Evolutionary conservation across 2,797 vertebrate species (phyloP).

Genomic region (Ciconia nigra): DNA sequence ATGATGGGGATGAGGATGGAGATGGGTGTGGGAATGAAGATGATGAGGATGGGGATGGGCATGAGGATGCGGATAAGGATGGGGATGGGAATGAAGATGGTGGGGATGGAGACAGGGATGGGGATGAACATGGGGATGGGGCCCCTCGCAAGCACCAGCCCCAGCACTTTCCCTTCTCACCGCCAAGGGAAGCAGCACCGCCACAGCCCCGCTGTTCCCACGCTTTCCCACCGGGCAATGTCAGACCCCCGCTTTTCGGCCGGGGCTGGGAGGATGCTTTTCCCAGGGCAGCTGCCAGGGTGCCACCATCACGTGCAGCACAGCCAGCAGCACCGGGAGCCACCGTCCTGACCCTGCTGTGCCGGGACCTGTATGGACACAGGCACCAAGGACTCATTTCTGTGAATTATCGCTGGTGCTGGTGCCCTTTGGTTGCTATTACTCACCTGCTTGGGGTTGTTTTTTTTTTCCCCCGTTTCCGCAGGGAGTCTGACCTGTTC

Average conservation of each 20-base stretch:
- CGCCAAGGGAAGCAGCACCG: neutral
- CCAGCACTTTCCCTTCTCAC: neutral
- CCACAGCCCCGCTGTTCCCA: neutral
- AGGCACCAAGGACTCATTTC: neutral
- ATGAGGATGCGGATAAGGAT: no score
- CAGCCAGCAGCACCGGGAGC: accelerated
- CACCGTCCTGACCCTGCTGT: neutral
- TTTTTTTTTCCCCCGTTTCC: neutral
- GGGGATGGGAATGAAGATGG: accelerated
- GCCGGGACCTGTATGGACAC: neutral
- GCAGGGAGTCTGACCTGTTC: constrained; percentile 89
- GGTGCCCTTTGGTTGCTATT: neutral
- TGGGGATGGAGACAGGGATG: neutral
- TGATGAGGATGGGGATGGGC: no score
- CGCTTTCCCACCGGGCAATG: neutral
- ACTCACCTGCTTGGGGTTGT: neutral
- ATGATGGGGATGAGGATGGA: no score
- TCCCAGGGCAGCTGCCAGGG: neutral
- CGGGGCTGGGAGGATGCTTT: neutral
- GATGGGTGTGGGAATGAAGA: no score
- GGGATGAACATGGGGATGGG: neutral
- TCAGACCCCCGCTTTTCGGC: neutral
- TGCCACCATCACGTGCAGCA: neutral
- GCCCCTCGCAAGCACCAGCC: accelerated
- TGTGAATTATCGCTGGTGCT: accelerated